Evolutionary conservation across 2,888 invertebrate species (phyloP), one percentile per base, ranked within the genome.

Genomic region (Steinernema hermaphroditum): DNA sequence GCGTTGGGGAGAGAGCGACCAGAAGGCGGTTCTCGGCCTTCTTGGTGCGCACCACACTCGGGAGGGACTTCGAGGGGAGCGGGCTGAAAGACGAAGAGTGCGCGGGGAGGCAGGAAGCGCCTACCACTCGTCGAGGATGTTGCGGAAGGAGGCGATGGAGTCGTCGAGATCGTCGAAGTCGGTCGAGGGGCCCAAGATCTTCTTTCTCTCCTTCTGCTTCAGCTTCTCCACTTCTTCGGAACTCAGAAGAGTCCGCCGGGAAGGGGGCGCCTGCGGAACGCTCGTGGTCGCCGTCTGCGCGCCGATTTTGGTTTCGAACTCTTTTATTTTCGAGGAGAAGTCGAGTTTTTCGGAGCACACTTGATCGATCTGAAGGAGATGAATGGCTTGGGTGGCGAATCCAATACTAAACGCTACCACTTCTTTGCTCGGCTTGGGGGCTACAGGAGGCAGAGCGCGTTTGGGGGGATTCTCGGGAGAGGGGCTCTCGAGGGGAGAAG

Each of bases 311-410:
- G 92, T 92, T 89, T 96, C 96, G 88, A 96, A 96, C 89, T 94
- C 93, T 87, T 92, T 93, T 89, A 94, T 94, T 89, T 93, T 93
- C 89, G 94, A 93, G 88, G 93, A 93, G 86, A 96, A 94, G 76
- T 92, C 92, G 87, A 94, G 92, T 90, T 93, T 93, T 86, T 91
- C 91, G 86, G 91, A 90, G 88, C 29, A 62, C 16, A 62, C 34
- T 16, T 62, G 9, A 1, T 62, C 32, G 16, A 62, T 62, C 62
- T 27, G 32, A 8, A 62, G 4, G 32, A 4, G 32, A 62, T 9
- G 9, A 16, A 27, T 29, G 12, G n/a, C n/a, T n/a, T n/a, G n/a
- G n/a, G n/a, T n/a, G n/a, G n/a, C n/a, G n/a, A n/a, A n/a, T n/a
- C n/a, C n/a, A n/a, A n/a, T n/a, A n/a, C n/a, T n/a, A n/a, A n/a